Evolutionary conservation across 2,888 invertebrate species (phyloP).

Genomic region (Cinara cedri): DNA sequence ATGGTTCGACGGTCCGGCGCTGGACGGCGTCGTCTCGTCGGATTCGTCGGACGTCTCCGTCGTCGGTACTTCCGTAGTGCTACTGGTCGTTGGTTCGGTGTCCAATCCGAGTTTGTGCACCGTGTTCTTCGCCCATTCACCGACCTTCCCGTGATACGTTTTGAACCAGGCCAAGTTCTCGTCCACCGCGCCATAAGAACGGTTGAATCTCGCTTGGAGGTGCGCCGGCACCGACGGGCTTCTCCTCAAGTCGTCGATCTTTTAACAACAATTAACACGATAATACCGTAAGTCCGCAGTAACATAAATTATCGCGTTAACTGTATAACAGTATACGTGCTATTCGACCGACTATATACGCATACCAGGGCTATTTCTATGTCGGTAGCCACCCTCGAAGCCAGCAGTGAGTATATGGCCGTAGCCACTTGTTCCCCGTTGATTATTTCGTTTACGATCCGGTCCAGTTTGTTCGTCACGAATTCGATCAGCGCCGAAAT

Average conservation of each 20-base stretch:
- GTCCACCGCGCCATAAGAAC: neutral
- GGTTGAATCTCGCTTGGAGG: neutral
- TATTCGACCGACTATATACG: too few species aligned
- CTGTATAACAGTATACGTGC: too few species aligned
- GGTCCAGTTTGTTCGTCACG: slow-evolving; percentile 22
- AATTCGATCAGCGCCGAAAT: slow-evolving; percentile 37
- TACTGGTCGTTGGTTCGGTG: too few species aligned
- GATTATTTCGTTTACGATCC: slow-evolving; percentile 8
- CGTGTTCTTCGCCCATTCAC: neutral
- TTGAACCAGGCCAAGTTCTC: slow-evolving; percentile 1
- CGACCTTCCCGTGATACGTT: neutral
- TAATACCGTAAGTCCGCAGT: too few species aligned
- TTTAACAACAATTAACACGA: neutral
- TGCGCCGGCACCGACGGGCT: neutral
- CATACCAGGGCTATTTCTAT: slow-evolving; percentile 11
- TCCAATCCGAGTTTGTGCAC: neutral
- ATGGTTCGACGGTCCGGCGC: too few species aligned
- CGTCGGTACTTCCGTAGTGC: too few species aligned
- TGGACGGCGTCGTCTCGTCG: too few species aligned
- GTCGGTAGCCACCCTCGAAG: slow-evolving; percentile 1
- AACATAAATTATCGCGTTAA: too few species aligned
- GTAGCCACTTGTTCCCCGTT: slow-evolving; percentile 31
- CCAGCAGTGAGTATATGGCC: slow-evolving; percentile 20
- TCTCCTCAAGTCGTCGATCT: slow-evolving; percentile 31
- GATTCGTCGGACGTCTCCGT: too few species aligned